Evolutionary conservation across 2,888 invertebrate species (phyloP).

Genomic region (Polia nebulosa): DNA sequence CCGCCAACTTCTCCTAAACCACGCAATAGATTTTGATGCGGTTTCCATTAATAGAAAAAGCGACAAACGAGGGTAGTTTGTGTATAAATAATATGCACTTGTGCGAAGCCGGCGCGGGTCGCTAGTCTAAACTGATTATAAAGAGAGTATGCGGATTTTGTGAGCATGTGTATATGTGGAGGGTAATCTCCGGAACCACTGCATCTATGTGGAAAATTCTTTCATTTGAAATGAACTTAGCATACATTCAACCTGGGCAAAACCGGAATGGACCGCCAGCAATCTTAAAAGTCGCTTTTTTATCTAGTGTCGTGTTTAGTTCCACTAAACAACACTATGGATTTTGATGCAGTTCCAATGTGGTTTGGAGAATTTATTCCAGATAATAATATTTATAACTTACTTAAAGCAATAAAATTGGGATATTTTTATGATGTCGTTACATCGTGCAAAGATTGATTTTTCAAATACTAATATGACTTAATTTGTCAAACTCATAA

Average conservation of each 20-base stretch:
- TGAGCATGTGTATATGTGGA: not conserved
- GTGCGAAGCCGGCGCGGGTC: too few relatives aligned
- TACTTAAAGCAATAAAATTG: too few relatives aligned
- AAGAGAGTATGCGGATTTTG: not conserved
- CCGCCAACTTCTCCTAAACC: too few relatives aligned
- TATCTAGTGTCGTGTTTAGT: not conserved
- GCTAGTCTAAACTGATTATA: too few relatives aligned
- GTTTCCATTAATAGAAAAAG: too few relatives aligned
- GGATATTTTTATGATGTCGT: too few relatives aligned
- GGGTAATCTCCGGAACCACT: not conserved
- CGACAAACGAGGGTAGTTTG: too few relatives aligned
- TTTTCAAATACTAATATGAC: constrained; percentile 1
- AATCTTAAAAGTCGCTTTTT: not conserved
- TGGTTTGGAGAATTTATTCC: too few relatives aligned
- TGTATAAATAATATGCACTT: too few relatives aligned
- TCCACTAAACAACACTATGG: not conserved
- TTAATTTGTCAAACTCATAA: not conserved
- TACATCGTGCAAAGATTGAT: too few relatives aligned
- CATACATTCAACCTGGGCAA: not conserved
- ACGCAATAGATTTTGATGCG: too few relatives aligned
- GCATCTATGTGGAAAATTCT: not conserved
- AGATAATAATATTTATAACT: too few relatives aligned
- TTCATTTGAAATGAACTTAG: not conserved
- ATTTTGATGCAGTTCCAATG: not conserved
- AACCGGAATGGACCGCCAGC: not conserved